These are phyloP conservation scores for Sparidentex hasta DNA, from an alignment of 2,797 vertebrate species.

Conservation along the genomic window DNA sequence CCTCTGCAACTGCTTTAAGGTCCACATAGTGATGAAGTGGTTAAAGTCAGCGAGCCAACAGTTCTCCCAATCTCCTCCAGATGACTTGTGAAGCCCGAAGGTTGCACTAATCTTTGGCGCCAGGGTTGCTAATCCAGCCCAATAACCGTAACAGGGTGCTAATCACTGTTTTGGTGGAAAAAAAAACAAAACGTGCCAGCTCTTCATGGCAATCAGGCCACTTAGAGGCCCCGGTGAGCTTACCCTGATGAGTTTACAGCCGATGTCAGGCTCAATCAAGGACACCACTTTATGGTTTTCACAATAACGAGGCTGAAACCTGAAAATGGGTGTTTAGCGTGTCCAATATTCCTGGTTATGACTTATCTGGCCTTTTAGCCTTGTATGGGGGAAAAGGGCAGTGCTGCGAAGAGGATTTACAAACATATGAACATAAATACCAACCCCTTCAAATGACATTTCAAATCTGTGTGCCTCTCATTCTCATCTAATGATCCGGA, in stretches of 20 bases:
- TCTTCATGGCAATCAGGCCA: constrained; percentile 69
- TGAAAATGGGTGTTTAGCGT: constrained; percentile 33
- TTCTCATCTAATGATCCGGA: constrained; percentile 21
- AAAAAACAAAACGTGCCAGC: constrained; percentile 34
- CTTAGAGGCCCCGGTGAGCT: constrained; percentile 53
- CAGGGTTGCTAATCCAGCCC: constrained; percentile 62
- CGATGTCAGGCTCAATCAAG: constrained; percentile 70
- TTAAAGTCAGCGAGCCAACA: constrained; percentile 28
- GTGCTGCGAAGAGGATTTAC: constrained; percentile 15
- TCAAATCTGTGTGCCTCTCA: constrained; percentile 7
- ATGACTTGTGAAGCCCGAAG: constrained; percentile 32
- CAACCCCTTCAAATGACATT: neutral
- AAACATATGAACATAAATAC: constrained; percentile 41
- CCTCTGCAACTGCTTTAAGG: constrained; percentile 17
- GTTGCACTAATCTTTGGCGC: constrained; percentile 66
- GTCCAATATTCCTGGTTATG: constrained; percentile 28
- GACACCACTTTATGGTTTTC: constrained; percentile 42
- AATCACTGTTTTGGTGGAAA: constrained; percentile 70
- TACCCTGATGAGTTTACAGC: constrained; percentile 65
- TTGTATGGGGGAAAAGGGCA: neutral
- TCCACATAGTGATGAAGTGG: constrained; percentile 19
- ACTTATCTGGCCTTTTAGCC: constrained; percentile 23
- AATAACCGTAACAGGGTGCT: constrained; percentile 66
- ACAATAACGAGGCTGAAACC: constrained; percentile 53
- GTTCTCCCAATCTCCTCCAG: constrained; percentile 22